These are phyloP conservation scores for Meteorus colon DNA, from an alignment of 2,888 invertebrate species.

Conservation along the genomic window DNA sequence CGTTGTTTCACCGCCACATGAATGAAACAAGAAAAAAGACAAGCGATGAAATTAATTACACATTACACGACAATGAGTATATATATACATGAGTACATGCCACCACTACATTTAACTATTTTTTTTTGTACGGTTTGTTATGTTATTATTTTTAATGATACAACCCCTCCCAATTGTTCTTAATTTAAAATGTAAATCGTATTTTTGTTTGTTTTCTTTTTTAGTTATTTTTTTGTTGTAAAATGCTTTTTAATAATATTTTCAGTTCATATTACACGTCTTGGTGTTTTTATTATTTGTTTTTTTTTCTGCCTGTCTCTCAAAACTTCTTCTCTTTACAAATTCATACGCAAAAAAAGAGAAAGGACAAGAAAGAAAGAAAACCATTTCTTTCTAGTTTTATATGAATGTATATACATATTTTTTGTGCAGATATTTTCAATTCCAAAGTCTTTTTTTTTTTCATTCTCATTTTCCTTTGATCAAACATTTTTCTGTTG, in stretches of 20 bases:
- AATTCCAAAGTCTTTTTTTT: conserved; percentile 37
- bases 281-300: conserved; percentile 60
- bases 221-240: conserved; percentile 74
- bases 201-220: conserved; percentile 72
- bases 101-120: conserved; percentile 55
- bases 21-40: conserved; percentile 31
- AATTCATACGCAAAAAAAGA: conserved; percentile 12
- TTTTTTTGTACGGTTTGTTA: conserved; percentile 73
- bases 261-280: conserved; percentile 72
- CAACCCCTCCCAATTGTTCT: conserved; percentile 70
- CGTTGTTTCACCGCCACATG: not conserved
- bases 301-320: conserved; percentile 47
- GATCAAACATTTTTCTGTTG: conserved; percentile 25
- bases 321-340: conserved; percentile 17
- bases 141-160: conserved; percentile 73
- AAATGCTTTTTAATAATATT: conserved; percentile 74
- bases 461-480: conserved; percentile 24
- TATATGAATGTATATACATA: conserved; percentile 9
- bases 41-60: conserved; percentile 42
- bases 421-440: conserved; percentile 38
- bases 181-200: conserved; percentile 74
- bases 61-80: conserved; percentile 39
- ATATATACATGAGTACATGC: conserved; percentile 44
- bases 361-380: not conserved
- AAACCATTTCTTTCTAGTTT: conserved; percentile 27